phyloP scores from a whole-genome alignment of 2,888 invertebrate species.

The Brachynemurus nebulosus region DNA sequence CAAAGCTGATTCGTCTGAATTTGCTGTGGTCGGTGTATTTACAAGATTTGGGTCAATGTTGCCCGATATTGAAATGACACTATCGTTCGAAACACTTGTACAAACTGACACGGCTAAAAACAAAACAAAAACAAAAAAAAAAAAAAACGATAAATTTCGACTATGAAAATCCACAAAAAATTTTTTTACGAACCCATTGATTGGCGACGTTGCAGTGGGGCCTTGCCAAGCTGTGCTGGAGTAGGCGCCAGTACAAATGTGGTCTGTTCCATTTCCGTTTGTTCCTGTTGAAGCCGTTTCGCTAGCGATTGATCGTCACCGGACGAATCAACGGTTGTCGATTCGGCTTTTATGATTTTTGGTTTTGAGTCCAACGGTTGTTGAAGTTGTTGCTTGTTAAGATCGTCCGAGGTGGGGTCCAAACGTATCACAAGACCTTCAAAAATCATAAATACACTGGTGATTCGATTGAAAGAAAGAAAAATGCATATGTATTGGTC shows the following conservation, averaged over 20 bases:
- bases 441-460: too few relatives aligned
- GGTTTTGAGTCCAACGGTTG: not conserved
- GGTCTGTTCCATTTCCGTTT: conserved; percentile 23
- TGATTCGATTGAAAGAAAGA: too few relatives aligned
- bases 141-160: conserved; percentile 2
- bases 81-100: conserved; percentile 1
- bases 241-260: conserved; percentile 77
- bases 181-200: conserved; percentile 50
- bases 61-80: conserved; percentile 7
- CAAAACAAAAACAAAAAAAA: not conserved
- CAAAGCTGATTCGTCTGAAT: conserved; percentile 25
- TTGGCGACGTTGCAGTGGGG: conserved; percentile 76
- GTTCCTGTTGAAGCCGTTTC: conserved; percentile 8
- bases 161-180: not conserved
- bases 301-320: not conserved
- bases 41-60: not conserved
- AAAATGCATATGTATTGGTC: too few relatives aligned
- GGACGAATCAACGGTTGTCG: not conserved
- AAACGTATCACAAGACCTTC: not conserved
- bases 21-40: conserved; percentile 13
- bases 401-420: not conserved
- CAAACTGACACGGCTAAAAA: not conserved
- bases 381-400: not conserved
- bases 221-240: conserved; percentile 83
- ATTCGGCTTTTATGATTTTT: not conserved